Conservation (phyloP, 2,113 vertebrate genomes). For the Micronisus gabar region DNA sequence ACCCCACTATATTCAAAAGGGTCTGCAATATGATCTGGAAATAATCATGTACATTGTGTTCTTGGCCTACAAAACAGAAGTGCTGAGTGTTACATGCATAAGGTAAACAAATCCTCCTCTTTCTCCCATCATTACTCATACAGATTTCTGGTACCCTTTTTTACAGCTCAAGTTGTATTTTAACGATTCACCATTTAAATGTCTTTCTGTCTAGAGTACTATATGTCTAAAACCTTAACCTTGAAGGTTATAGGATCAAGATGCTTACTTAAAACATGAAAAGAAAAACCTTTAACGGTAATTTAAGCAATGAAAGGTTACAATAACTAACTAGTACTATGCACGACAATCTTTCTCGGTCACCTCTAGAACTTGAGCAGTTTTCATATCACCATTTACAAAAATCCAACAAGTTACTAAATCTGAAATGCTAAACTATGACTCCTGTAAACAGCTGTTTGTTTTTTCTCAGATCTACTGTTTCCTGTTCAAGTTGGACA, state of each 20-base stretch:
- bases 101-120: constrained; percentile 4
- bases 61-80: constrained; percentile 18
- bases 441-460: constrained; percentile 33
- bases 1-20: background rate
- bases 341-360: constrained; percentile 51
- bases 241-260: constrained; percentile 45
- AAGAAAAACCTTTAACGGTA: constrained; percentile 27
- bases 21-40: constrained; percentile 6
- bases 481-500: background rate
- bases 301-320: constrained; percentile 48
- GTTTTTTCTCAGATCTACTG: constrained; percentile 24
- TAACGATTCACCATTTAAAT: constrained; percentile 19
- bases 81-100: background rate
- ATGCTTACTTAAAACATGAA: constrained; percentile 24
- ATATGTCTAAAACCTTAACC: background rate
- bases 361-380: constrained; percentile 29
- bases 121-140: background rate
- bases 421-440: constrained; percentile 57
- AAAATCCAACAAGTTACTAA: constrained; percentile 43
- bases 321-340: constrained; percentile 62
- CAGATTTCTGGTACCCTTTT: constrained; percentile 18
- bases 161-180: constrained; percentile 5
- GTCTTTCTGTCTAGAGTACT: constrained; percentile 13
- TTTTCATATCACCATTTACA: constrained; percentile 57
- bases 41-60: background rate